Base-by-base conservation (phyloP, 35 echinoderm and acorn worm genomes). In the Apostichopus japonicus region DNA sequence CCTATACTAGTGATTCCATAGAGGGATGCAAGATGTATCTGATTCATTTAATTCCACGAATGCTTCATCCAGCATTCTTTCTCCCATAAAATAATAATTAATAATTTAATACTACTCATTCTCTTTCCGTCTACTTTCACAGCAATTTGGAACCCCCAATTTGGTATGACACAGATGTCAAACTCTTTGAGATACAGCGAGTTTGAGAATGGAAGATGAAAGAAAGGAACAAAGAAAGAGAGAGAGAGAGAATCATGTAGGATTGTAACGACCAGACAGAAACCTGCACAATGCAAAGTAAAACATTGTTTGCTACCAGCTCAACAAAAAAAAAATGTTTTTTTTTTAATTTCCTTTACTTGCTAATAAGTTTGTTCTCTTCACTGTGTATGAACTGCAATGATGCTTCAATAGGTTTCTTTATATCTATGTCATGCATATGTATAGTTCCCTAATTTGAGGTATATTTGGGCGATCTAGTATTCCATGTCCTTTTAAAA, bases 101-200 rank as follows among this genome's bases (percentile, higher is more conserved):
- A 44, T 44, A 44, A 44, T 44, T 44, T 44, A 44, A 44, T 44
- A 44, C 33, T 3, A 4, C 33, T 82, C 27, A 8, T 6, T n/a
- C 54, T 56, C 24, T 80, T 83, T 92, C 56, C 27, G 55, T 86
- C 86, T 16, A 79, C 23, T 54, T 78, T 79, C 5, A 53, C 80
- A 99, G 97, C 77, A 99, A 99, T 83, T 71, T 99, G 97, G 97
- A 99, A 27, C 97, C 97, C 84, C 97, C 97, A 65, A 96, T 99
- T 65, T 99, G 97, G 97, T 99, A 96, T 22, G 97, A 96, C 56
- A 96, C 97, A 15, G 97, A 99, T 58, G 97, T 96, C 5, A 94
- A 96, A 80, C 93, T 99, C 19, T 99, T 96, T 95, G 95, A 96
- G 91, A 99, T 99, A 23, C 97, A 99, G 55, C 93, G 97, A 19